Evolutionary conservation across 2,113 vertebrate genomes (phyloP), one percentile per base, ranked within the genome.

Genomic region (Dinomys branickii): DNA sequence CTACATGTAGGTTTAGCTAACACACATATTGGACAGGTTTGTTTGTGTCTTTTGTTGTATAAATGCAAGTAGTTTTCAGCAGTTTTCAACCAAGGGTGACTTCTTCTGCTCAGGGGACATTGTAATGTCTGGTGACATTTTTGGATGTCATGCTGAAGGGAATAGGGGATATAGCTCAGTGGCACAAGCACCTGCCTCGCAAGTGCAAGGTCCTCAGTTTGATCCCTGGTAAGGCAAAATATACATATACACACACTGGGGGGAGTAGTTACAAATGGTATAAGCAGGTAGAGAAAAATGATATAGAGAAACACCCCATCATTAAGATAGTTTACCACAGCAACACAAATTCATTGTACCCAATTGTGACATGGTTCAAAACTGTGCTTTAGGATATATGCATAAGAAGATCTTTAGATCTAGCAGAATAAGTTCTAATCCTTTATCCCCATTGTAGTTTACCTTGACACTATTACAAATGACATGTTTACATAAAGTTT

Each of bases 401-500:
- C 30, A 11, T 58, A 38, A 0, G 0, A 75, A 77, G 19, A 28
- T 26, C 44, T 89, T 71, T 24, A 69, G 16, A 91, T 22, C 30
- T 85, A 73, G 28, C 2, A 59, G 20, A 50, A n/a, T 78, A 69
- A 58, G 41, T 84, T 1, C 2, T 33, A 2, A 30, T 28, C 30
- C 5, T 84, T 50, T 59, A 47, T 44, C 67, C 7, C 59, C 44
- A 5, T 56, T 88, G 75, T 7, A 41, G 0, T 52, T 17, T 85
- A 59, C 33, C 7, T 0, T 81, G 24, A 7, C 19, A 65, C 10
- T 65, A 65, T 30, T 88, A 35, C 14, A 47, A 0, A 63, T 95
- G n/a, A 14, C 19, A 59, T 69, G 95, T 93, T 67, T 67, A 94
- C 19, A 63, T 56, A 63, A 91, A 71, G 28, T 85, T 30, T 75